Conservation (phyloP, 2,888 invertebrate genomes). For the Bruchidius siliquastri region DNA sequence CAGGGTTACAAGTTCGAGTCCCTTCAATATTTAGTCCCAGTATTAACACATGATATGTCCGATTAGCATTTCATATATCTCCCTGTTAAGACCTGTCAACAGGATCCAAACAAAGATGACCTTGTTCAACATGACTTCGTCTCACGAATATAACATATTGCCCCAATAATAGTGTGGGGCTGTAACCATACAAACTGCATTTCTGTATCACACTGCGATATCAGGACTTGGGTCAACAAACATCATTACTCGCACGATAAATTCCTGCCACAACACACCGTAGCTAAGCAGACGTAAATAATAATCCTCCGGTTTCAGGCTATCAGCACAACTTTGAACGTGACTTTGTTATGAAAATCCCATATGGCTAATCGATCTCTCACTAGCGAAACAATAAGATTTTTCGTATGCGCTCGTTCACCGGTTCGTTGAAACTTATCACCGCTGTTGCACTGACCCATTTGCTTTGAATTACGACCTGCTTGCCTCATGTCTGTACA, state of each 20-base stretch:
- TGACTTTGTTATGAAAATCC: slow-evolving; percentile 24
- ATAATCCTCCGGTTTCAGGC: slow-evolving; percentile 10
- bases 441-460: neutral
- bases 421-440: neutral
- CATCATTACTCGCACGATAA: neutral
- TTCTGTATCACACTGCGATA: neutral
- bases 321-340: slow-evolving; percentile 19
- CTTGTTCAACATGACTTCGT: no score
- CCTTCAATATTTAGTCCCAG: no score
- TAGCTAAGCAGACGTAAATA: neutral
- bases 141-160: no score
- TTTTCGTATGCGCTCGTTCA: slow-evolving; percentile 3
- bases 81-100: no score
- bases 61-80: no score
- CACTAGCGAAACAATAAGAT: slow-evolving; percentile 18
- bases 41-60: no score
- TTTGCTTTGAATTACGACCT: neutral
- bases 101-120: no score
- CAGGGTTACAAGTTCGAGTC: no score
- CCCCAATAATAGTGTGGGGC: no score
- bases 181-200: neutral
- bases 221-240: neutral
- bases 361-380: slow-evolving; percentile 23
- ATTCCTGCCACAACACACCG: neutral
- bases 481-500: neutral